Evolutionary conservation across 2,113 vertebrate genomes (phyloP).

Genomic region (Hemiprocne comata): DNA sequence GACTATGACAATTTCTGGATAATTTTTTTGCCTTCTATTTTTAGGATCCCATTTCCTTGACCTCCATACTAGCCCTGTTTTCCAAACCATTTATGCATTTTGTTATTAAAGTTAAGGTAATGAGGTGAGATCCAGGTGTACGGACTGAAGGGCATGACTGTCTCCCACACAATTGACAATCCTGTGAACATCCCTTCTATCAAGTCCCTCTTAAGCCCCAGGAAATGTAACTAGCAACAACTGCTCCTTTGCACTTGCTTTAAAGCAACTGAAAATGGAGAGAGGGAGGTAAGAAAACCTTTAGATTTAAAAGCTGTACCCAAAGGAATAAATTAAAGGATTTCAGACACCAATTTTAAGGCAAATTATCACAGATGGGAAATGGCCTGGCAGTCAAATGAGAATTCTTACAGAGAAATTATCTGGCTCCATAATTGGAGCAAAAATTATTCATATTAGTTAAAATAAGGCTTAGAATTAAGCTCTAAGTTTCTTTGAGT

Average conservation of each 20-base stretch:
- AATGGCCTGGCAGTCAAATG: conserved; percentile 28
- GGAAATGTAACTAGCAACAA: not conserved
- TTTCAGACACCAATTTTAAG: conserved; percentile 30
- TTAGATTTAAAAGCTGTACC: conserved; percentile 3
- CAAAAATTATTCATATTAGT: not conserved
- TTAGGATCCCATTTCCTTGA: not conserved
- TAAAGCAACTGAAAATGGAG: not conserved
- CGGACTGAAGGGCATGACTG: not conserved
- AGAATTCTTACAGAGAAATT: not conserved
- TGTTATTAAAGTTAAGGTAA: not conserved
- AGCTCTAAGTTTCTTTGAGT: not conserved
- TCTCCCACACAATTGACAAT: not conserved
- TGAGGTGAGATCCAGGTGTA: not conserved
- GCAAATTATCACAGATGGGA: conserved; percentile 34
- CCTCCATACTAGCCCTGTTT: not conserved
- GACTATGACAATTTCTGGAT: not conserved
- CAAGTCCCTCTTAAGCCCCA: not conserved
- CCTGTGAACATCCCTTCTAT: not conserved
- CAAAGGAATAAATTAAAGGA: conserved; percentile 38
- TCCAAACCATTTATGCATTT: not conserved
- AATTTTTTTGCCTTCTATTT: not conserved
- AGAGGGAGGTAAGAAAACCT: not conserved
- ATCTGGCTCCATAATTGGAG: not conserved
- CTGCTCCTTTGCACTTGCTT: not conserved
- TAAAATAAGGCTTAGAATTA: not conserved